Percentiles rank a stretch among this genome's conserved stretches.
phyloP scores from a whole-genome alignment of 92 coral and sea anemone genomes.

The Zoanthus sociatus region DNA sequence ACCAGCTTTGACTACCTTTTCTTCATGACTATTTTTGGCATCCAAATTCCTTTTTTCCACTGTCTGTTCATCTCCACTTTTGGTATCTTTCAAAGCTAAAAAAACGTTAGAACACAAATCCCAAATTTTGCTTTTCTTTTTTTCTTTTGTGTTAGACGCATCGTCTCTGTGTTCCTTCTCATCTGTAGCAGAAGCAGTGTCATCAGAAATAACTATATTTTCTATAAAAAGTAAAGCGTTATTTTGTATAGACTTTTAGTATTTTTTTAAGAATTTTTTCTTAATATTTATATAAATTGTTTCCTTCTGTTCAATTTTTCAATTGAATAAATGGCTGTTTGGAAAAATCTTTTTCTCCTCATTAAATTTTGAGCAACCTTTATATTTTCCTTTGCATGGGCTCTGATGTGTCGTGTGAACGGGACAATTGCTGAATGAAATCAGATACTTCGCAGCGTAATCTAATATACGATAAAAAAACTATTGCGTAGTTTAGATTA shows the following conservation, averaged over 20 bases:
- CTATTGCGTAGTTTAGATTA: too few relatives aligned
- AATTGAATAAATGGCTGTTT: too few relatives aligned
- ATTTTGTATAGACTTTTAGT: too few relatives aligned
- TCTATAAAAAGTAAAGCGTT: not conserved
- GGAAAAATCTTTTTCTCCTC: too few relatives aligned
- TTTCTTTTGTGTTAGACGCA: not conserved
- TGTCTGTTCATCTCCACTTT: constrained; percentile 11
- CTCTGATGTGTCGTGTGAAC: too few relatives aligned
- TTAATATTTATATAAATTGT: not conserved
- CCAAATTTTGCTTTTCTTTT: not conserved
- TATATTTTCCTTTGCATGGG: too few relatives aligned
- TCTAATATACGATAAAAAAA: too few relatives aligned
- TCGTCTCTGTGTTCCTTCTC: not conserved
- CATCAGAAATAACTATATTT: not conserved
- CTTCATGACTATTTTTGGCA: constrained; percentile 43
- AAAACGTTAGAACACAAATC: not conserved
- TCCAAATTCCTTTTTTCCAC: constrained; percentile 36
- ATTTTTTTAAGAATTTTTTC: not conserved
- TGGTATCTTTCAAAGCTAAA: constrained; percentile 34
- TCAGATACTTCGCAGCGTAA: too few relatives aligned
- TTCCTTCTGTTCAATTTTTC: too few relatives aligned
- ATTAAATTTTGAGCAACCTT: too few relatives aligned
- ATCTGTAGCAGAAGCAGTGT: not conserved
- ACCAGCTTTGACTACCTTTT: constrained; percentile 39
- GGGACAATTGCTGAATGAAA: too few relatives aligned